Base-by-base conservation (phyloP, 2,888 invertebrate species). In the Rapana venosa region DNA sequence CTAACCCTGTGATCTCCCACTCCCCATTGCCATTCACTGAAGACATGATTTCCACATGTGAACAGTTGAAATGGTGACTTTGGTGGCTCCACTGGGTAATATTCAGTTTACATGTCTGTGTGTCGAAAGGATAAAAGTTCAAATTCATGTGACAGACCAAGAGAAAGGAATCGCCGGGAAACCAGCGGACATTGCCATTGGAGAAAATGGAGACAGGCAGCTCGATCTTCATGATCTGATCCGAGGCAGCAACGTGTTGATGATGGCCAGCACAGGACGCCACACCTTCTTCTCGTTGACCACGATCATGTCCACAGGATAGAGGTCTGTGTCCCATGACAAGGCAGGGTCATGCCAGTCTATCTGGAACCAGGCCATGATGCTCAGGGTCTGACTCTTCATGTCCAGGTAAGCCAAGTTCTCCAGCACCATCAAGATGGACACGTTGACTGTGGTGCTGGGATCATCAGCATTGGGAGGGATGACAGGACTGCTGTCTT, bases 291-390 rank as follows among this genome's bases (percentile, higher is more conserved):
- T 6, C 70, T 61, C 66, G 22, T 22, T 87, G 56, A 87, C 66
- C 35, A 66, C 61, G 13, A 87, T 66, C 56, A 70, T 35, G 87
- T 87, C 87, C 70, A 87, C 70, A 13, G 87, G 70, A 17, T 87
- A 87, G 70, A 35, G 30, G 36, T 47, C 32, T 2, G 26, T 87
- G 87, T 87, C 70, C 87, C 87, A 87, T 66, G 87, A 35, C 22
- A 87, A 36, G 22, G 87, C 13, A 0, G 35, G 35, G 26, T 87
- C 87, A 0, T 58, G n/a, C 84, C 84, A 85, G 36, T 85, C 84
- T 58, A 85, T 30, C 84, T 85, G 84, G 32, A 85, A 85, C 84
- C 84, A 85, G 30, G 58, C 84, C 5, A 58, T 58, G 58, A 85
- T 58, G 84, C 2, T 58, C 30, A 85, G 58, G 26, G 84, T 85